Base-by-base conservation (phyloP, 1,140 invertebrate species). In the Platyscapa corneri region DNA sequence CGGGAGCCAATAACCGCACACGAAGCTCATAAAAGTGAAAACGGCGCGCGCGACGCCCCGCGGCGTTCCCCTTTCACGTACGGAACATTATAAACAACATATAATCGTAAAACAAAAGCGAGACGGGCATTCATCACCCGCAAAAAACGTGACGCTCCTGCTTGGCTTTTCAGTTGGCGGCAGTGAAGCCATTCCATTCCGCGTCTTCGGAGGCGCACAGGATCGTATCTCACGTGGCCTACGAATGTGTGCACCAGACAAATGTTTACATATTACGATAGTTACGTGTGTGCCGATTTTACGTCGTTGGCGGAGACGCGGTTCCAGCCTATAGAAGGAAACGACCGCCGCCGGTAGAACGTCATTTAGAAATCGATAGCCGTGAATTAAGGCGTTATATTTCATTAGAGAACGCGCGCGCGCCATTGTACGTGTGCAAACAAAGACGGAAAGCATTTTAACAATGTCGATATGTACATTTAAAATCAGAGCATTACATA, bases 101-200 rank as follows among this genome's bases (percentile, higher is more conserved):
- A 84, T 75, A 75, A 87, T 85, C 77, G 83, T 70, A 76, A 81
- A 85, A 72, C 30, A 76, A 81, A 85, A 84, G 37, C 46, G 49
- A n/a, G 60, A 0, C 16, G 60, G 27, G 75, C 39, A 65, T 56
- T 82, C 64, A 72, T 53, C 84, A 37, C 42, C 64, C 64, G 20
- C 8, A 74, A 37, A 85, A 86, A 86, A 83, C 76, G 81, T 81
- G 84, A 81, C 85, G 49, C 39, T 76, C 37, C 27, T 49, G 23
- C 60, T 46, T 12, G 6, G 8, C 53, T 84, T 84, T 84, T 84
- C 49, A 72, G 72, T 67, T 39, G n/a, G 30, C 74, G 12, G 18
- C 34, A 60, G 32, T 10, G 49, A 27, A 7, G 39, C n/a, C 18
- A 5, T 5, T 46, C 42, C 42, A 12, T 46, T 46, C 42, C 49